phyloP scores from a whole-genome alignment of 2,113 vertebrate genomes.

The Tonatia bakeri region DNA sequence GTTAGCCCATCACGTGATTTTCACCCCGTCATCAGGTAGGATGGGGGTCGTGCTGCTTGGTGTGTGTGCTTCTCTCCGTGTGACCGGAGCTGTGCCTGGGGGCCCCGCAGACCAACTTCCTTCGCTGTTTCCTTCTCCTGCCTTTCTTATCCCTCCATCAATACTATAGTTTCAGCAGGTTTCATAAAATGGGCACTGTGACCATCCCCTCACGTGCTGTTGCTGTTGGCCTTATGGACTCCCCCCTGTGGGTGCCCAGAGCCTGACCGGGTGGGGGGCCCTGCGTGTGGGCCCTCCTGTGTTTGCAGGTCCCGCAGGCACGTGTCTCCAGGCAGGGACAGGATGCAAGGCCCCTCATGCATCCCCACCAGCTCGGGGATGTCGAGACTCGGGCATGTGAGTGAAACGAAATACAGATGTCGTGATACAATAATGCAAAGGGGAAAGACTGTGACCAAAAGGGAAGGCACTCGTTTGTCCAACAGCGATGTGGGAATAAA shows the following conservation, averaged over 20 bases:
- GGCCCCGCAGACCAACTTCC: neutral
- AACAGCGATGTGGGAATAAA: neutral
- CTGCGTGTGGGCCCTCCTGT: neutral
- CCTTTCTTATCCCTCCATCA: neutral
- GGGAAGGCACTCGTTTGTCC: conserved; percentile 38
- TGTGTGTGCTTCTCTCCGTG: too few relatives aligned
- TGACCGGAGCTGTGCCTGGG: too few relatives aligned
- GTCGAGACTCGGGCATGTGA: neutral
- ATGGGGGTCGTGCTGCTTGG: too few relatives aligned
- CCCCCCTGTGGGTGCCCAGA: neutral
- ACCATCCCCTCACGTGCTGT: neutral
- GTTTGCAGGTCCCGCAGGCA: too few relatives aligned
- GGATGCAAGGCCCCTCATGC: too few relatives aligned
- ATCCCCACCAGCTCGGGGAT: neutral
- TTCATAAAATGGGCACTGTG: neutral
- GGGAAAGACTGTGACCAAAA: neutral
- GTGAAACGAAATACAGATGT: neutral
- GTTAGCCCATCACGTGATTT: too few relatives aligned
- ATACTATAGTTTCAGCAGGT: neutral
- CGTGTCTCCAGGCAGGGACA: too few relatives aligned
- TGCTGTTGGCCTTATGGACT: neutral
- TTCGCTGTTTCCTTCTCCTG: neutral
- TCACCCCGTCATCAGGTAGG: too few relatives aligned
- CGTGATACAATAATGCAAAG: neutral
- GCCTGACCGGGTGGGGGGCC: neutral